phyloP scores from a whole-genome alignment of 2,113 vertebrate species.

The Tragelaphus buxtoni region DNA sequence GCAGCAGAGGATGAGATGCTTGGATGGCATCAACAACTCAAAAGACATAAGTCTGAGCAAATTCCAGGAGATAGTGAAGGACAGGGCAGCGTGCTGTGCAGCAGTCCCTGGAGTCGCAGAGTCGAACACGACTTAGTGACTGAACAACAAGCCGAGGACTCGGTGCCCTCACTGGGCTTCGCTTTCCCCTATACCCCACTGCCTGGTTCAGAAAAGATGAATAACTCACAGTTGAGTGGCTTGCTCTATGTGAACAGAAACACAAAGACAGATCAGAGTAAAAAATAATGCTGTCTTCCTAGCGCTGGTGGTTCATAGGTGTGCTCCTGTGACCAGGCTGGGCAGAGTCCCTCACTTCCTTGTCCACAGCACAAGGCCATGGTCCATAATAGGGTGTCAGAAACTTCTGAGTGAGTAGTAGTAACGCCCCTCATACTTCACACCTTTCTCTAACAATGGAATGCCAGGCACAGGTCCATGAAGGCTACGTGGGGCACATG shows the following conservation, averaged over 20 bases:
- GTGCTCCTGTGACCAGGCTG: neutral
- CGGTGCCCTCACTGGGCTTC: neutral
- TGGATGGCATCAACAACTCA: neutral
- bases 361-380: neutral
- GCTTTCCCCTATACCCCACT: neutral
- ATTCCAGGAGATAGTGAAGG: neutral
- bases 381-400: neutral
- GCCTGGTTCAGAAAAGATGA: neutral
- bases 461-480: neutral
- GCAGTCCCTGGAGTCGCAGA: neutral
- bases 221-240: neutral
- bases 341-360: neutral
- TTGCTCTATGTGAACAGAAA: slow-evolving; percentile 2
- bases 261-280: neutral
- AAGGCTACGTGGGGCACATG: neutral
- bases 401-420: neutral
- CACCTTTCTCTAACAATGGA: neutral
- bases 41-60: neutral
- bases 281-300: neutral
- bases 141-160: neutral
- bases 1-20: neutral
- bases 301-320: neutral
- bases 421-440: neutral
- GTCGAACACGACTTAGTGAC: neutral
- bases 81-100: neutral